These are phyloP conservation scores for Gymnarchus niloticus DNA, from an alignment of 2,113 vertebrate species.

Conservation along the genomic window DNA sequence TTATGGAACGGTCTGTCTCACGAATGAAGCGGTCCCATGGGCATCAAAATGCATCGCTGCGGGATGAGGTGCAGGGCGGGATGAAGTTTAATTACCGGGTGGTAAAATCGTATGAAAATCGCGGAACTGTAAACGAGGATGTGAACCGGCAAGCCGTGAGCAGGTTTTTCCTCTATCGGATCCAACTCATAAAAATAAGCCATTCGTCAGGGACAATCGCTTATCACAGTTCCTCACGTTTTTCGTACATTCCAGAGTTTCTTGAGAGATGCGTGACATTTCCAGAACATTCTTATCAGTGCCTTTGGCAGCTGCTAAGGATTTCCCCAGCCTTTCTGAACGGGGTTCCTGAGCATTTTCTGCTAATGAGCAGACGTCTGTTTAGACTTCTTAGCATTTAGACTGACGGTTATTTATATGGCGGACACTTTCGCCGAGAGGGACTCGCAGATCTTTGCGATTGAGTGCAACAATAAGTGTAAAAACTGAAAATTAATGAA, in stretches of 20 bases:
- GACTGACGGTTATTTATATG: background rate
- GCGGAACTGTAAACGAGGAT: background rate
- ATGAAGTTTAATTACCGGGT: background rate
- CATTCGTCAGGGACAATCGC: background rate
- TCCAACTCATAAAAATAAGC: background rate
- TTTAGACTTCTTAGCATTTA: background rate
- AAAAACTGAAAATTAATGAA: background rate
- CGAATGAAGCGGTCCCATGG: background rate
- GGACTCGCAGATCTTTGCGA: background rate
- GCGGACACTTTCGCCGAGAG: background rate
- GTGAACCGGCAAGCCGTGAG: background rate
- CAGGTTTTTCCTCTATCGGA: background rate
- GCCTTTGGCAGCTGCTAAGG: background rate
- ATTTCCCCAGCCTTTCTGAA: background rate
- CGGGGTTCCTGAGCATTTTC: background rate
- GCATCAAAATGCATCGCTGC: background rate
- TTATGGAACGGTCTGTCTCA: constrained; percentile 6
- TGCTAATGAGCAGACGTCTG: background rate
- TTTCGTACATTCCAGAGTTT: background rate
- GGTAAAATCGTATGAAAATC: background rate
- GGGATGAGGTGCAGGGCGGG: background rate
- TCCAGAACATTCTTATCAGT: background rate
- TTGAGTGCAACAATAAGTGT: background rate
- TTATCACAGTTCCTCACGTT: background rate
- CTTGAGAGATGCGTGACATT: background rate